These are phyloP conservation scores for Kuschelorhynchus macadamiae DNA, from an alignment of 2,888 invertebrate species.

Conservation along the genomic window DNA sequence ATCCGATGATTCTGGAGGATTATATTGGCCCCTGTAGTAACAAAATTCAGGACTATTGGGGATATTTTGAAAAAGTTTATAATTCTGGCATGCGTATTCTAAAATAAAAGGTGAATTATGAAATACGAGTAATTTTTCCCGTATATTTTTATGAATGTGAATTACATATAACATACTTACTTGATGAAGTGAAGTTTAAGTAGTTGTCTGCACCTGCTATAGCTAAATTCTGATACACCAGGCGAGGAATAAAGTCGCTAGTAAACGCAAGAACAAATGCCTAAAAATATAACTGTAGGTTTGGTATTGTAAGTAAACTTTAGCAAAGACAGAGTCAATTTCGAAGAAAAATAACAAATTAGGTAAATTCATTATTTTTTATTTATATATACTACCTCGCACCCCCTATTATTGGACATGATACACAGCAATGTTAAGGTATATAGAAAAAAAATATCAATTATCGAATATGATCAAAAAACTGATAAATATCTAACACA, in stretches of 20 bases:
- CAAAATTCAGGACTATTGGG: conserved; percentile 2
- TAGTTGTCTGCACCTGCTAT: conserved; percentile 18
- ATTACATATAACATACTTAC: conserved; percentile 53
- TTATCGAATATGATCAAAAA: too few species aligned
- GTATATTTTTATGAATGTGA: too few species aligned
- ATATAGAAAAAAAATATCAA: too few species aligned
- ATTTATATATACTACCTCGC: too few species aligned
- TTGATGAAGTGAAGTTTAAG: conserved; percentile 55
- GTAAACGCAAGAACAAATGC: conserved; percentile 61
- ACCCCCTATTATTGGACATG: too few species aligned
- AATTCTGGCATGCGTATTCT: conserved; percentile 55
- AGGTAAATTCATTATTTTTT: too few species aligned
- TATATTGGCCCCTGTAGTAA: conserved; percentile 1
- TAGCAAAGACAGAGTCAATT: too few species aligned
- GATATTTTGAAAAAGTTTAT: conserved; percentile 18
- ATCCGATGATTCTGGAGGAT: background rate
- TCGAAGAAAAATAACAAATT: too few species aligned
- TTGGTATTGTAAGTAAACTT: background rate
- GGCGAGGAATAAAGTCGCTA: conserved; percentile 56
- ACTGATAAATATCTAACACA: too few species aligned
- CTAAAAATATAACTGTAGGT: conserved; percentile 42
- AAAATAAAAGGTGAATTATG: too few species aligned
- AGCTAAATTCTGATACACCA: conserved; percentile 48
- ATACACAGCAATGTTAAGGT: too few species aligned
- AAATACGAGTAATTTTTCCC: too few species aligned